A percentile compares a stretch with the other conserved stretches of the same genome.
Conservation (phyloP, 2,888 invertebrate species). For the Cataglyphis altisquamis region DNA sequence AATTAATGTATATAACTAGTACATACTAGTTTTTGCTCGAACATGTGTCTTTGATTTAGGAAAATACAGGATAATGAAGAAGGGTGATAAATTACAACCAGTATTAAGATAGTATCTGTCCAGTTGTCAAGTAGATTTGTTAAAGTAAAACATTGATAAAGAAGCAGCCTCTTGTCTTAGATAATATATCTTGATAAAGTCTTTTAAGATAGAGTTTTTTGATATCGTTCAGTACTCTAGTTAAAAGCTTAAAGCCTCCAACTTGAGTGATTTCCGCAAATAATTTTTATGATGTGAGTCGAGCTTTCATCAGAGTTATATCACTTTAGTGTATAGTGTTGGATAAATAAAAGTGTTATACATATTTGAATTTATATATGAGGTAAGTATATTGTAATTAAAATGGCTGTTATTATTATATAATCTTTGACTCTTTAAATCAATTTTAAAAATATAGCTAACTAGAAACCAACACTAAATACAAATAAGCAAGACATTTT, state of each 20-base stretch:
- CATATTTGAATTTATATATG: not conserved
- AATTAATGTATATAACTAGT: not conserved
- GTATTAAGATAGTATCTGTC: not conserved
- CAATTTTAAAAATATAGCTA: not conserved
- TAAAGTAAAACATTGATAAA: slow-evolving; percentile 22
- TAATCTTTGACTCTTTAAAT: not conserved
- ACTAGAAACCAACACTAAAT: not conserved
- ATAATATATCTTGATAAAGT: slow-evolving; percentile 4
- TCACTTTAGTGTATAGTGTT: not conserved
- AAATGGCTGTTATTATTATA: not conserved
- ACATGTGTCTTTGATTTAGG: not conserved
- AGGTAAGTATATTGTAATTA: slow-evolving; percentile 17
- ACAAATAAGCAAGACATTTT: not conserved
- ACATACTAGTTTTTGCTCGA: not conserved
- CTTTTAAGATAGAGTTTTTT: not conserved
- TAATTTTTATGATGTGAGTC: not conserved
- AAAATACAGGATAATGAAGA: not conserved
- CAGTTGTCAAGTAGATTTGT: not conserved
- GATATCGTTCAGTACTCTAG: not conserved
- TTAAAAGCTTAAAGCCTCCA: not conserved
- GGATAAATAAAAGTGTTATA: not conserved
- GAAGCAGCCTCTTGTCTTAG: not conserved
- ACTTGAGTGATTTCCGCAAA: not conserved
- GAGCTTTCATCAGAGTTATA: not conserved
- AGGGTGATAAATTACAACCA: not conserved